Conservation (phyloP, 2,888 invertebrate genomes). For the Endomychus coccineus region DNA sequence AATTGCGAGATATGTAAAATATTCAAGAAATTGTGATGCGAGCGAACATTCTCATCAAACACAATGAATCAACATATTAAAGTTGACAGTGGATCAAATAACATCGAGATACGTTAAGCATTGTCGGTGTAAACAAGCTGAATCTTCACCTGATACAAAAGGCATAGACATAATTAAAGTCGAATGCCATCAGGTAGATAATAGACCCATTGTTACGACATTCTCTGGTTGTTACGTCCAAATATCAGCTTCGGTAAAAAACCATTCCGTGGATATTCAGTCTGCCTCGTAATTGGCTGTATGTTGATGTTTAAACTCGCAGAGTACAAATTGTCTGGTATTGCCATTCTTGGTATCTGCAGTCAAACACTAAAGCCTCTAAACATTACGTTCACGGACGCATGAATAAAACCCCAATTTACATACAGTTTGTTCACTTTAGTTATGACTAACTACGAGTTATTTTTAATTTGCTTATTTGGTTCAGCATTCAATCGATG, state of each 20-base stretch:
- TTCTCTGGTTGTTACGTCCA: slow-evolving; percentile 37
- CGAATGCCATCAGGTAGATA: slow-evolving; percentile 40
- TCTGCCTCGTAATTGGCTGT: slow-evolving; percentile 14
- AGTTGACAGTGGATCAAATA: slow-evolving; percentile 12
- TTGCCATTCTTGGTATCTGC: slow-evolving; percentile 29
- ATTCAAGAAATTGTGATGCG: too few species aligned
- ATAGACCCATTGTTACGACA: slow-evolving; percentile 43
- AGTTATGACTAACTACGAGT: too few species aligned
- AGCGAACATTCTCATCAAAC: too few species aligned
- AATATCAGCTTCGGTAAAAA: slow-evolving; percentile 28
- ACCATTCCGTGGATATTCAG: slow-evolving; percentile 14
- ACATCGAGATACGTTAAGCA: slow-evolving; percentile 9
- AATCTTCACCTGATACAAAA: slow-evolving; percentile 14
- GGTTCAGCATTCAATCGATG: too few species aligned
- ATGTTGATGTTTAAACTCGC: slow-evolving; percentile 13
- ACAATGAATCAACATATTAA: too few species aligned
- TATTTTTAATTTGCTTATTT: too few species aligned
- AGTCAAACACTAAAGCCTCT: too few species aligned
- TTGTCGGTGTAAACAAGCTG: slow-evolving; percentile 30
- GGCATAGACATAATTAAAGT: slow-evolving; percentile 34
- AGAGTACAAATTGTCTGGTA: slow-evolving; percentile 33
- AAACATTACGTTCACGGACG: too few species aligned
- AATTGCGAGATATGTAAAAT: too few species aligned
- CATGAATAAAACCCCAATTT: too few species aligned
- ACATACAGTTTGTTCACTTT: too few species aligned